phyloP scores from a whole-genome alignment of 2,888 invertebrate genomes.

The Deroplatys truncata region DNA sequence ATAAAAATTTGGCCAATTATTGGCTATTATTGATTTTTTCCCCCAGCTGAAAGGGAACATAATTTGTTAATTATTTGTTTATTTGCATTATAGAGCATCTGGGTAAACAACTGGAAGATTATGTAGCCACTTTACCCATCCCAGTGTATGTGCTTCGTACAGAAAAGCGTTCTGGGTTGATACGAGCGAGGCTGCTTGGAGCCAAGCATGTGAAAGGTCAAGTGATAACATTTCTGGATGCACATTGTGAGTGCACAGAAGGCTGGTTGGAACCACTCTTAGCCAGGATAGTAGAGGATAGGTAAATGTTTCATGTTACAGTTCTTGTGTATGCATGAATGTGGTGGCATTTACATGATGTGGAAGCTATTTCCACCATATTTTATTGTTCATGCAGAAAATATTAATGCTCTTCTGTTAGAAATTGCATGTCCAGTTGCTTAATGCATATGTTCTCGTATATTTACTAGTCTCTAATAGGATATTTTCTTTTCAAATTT shows the following conservation, averaged over 20 bases:
- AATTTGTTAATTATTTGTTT: too few relatives aligned
- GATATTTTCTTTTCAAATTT: too few relatives aligned
- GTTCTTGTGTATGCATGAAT: neutral
- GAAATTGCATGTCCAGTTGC: too few relatives aligned
- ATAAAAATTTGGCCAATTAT: too few relatives aligned
- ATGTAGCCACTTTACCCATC: constrained; percentile 81
- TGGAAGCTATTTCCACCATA: too few relatives aligned
- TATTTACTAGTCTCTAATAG: too few relatives aligned
- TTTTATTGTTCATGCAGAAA: too few relatives aligned
- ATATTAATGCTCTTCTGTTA: too few relatives aligned
- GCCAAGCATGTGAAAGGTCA: constrained; percentile 89
- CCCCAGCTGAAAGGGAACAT: too few relatives aligned
- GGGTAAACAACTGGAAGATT: constrained; percentile 82
- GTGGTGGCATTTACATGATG: neutral
- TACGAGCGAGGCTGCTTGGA: constrained; percentile 90
- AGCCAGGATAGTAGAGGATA: constrained; percentile 85
- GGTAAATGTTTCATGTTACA: constrained; percentile 40
- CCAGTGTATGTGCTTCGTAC: constrained; percentile 85
- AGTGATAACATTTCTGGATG: constrained; percentile 94
- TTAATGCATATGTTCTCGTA: too few relatives aligned
- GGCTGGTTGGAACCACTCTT: constrained; percentile 98
- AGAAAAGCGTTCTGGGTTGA: constrained; percentile 89
- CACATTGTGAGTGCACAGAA: constrained; percentile 96
- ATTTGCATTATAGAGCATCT: constrained; percentile 66
- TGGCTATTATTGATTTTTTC: too few relatives aligned